Base-by-base conservation (phyloP, 2,113 vertebrate genomes). In the Rhinogobius similis region DNA sequence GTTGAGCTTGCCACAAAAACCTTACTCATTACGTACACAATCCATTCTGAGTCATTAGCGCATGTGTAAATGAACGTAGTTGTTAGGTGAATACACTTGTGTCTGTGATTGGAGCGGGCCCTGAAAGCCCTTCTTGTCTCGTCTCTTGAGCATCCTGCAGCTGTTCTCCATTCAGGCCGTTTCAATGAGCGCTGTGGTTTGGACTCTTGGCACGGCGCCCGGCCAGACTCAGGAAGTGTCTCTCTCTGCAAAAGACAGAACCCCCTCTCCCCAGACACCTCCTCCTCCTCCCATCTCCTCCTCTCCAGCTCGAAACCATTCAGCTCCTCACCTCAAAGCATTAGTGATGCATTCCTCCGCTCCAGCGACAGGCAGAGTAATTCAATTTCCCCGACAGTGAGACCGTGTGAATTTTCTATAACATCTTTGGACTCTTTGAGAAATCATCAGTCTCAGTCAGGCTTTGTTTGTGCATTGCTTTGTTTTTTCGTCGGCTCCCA, bases 261-360 rank as follows among this genome's bases (percentile, higher is more conserved):
- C 52, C 62, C 59, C 39, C 8, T 38, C 21, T 39, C 59, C 20
- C 12, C 14, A 58, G 24, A 24, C 24, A 5, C 26, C 55, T 24
- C 53, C 13, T 50, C 27, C 55, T 64, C 62, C 63, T 27, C 10
- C 44, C 41, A 38, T 16, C 43, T 62, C 8, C 29, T 58, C 0
- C 36, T 14, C 0, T 41, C 10, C 26, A 50, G 65, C 43, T 64
- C 64, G 10, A 50, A 71, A 52, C 79, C 77, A 88, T 91, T 92
- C 86, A 91, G 90, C 75, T 64, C 67, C 24, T 70, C 79, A 87
- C 79, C 86, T 88, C 87, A 88, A 83, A 83, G 87, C 87, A 89
- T 88, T 92, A 88, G 85, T 84, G n/a, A 86, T 72, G 89, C 89
- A 91, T 92, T 93, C 90, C 90, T 89, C 65, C 77, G 72, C 75